Evolutionary conservation across 1,140 invertebrate species (phyloP), one percentile per base, ranked within the genome.

Genomic region (Anadara kagoshimensis): DNA sequence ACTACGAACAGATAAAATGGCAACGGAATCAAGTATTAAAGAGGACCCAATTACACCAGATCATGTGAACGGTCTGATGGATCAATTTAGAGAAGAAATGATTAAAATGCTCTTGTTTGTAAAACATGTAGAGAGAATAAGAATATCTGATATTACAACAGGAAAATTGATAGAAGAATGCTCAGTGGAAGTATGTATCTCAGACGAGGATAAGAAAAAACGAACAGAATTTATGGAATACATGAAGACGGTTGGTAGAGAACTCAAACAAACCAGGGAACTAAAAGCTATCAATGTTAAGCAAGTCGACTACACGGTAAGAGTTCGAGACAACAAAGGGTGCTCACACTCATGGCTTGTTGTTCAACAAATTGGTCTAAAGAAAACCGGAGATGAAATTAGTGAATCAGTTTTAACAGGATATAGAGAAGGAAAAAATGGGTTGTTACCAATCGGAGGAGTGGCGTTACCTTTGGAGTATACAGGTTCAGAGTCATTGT

Each of bases 401-500:
- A 66, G 73, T 41, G 10, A 63, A 5, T 22, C 61, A 36, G 26
- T 86, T 5, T 1, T 47, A 8, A 66, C 73, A 14, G 75, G 74
- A 8, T 81, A 78, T 47, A 44, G 63, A 45, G 58, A 59, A 7
- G 69, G 70, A 22, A 69, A 83, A 20, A 43, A 86, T 11, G 58
- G 68, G 7, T 43, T 84, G 24, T 57, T 88, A 16, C 86, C 86
- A 5, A 49, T 69, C 57, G 86, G 83, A 56, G 86, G 85, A 14
- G 75, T 85, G 18, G 86, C 86, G 18, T 68, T 82, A 12, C 26
- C 26, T 18, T 24, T 74, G 14, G 5, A 22, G 20, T 16, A 65
- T 36, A 43, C 45, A 45, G 24, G 41, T 36, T 22, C 49, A 12
- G 44, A 57, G 56, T 16, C 0, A n/a, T 18, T 22, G 12, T 16